A percentile compares a stretch with the other conserved stretches of the same genome.
phyloP scores from a whole-genome alignment of 2,113 vertebrate species.

The Atractosteus spatula region DNA sequence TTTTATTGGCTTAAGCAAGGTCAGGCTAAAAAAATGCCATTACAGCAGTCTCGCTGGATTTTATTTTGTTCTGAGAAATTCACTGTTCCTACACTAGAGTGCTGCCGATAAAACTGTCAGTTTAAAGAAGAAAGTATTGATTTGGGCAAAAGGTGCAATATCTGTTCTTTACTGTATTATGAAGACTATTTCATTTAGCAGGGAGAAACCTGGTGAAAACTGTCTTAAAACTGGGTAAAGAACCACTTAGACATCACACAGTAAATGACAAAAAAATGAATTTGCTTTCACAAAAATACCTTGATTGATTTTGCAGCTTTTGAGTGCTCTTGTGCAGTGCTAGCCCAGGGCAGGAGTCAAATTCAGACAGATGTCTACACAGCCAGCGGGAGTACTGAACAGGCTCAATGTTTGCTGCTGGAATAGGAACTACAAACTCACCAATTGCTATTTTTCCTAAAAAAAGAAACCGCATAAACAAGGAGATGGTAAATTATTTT shows the following conservation, averaged over 20 bases:
- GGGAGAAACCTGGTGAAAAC: too few species aligned
- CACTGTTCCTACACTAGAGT: conserved; percentile 31
- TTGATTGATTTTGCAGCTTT: background rate
- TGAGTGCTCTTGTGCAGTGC: background rate
- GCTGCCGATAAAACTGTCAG: conserved; percentile 57
- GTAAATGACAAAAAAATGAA: background rate
- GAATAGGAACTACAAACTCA: conserved; percentile 16
- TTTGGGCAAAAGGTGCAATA: conserved; percentile 26
- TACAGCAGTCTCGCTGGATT: conserved; percentile 42
- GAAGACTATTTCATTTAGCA: conserved; percentile 16
- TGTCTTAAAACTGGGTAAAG: too few species aligned
- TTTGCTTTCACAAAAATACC: background rate
- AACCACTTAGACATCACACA: background rate
- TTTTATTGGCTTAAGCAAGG: conserved; percentile 59
- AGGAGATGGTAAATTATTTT: conserved; percentile 41
- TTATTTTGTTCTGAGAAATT: conserved; percentile 51
- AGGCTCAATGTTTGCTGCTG: conserved; percentile 7
- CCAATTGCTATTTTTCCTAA: conserved; percentile 13
- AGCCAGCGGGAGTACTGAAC: background rate
- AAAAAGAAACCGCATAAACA: conserved; percentile 10
- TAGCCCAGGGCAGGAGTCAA: background rate
- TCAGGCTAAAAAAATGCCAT: conserved; percentile 51
- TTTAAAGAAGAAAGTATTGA: conserved; percentile 50
- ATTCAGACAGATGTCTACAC: background rate
- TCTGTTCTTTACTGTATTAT: conserved; percentile 56